These are phyloP conservation scores for Chlamydotis undulata DNA, from an alignment of 2,113 vertebrate genomes.

Conservation along the genomic window DNA sequence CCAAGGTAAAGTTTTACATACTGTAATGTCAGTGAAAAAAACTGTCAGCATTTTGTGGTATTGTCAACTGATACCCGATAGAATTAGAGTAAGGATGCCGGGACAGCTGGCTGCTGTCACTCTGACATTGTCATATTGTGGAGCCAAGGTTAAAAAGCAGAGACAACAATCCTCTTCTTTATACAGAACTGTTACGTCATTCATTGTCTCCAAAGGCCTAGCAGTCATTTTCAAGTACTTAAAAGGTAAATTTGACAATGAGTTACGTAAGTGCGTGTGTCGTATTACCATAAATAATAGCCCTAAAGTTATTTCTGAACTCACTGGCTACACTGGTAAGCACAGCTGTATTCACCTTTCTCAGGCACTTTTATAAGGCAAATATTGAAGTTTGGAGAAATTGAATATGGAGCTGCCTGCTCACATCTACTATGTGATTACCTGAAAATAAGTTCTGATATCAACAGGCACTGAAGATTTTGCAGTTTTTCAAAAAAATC, in stretches of 20 bases:
- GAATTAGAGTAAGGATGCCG: background rate
- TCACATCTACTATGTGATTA: background rate
- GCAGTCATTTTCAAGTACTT: background rate
- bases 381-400: background rate
- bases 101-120: background rate
- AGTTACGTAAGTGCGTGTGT: background rate
- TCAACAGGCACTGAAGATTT: background rate
- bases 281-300: background rate
- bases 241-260: background rate
- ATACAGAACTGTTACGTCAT: background rate
- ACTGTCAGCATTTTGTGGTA: constrained; percentile 26
- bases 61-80: background rate
- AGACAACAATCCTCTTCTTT: background rate
- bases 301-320: background rate
- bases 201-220: background rate
- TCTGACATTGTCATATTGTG: background rate
- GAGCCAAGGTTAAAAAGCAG: background rate
- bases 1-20: constrained; percentile 45
- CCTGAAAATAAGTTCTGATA: background rate
- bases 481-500: background rate
- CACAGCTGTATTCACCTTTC: background rate
- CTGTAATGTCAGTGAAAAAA: constrained; percentile 45
- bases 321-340: background rate
- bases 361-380: background rate
- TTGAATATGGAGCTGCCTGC: background rate